A percentile compares a stretch with the other conserved stretches of the same genome.
Conservation (phyloP, 1,140 invertebrate genomes). For the Drosophila erecta region DNA sequence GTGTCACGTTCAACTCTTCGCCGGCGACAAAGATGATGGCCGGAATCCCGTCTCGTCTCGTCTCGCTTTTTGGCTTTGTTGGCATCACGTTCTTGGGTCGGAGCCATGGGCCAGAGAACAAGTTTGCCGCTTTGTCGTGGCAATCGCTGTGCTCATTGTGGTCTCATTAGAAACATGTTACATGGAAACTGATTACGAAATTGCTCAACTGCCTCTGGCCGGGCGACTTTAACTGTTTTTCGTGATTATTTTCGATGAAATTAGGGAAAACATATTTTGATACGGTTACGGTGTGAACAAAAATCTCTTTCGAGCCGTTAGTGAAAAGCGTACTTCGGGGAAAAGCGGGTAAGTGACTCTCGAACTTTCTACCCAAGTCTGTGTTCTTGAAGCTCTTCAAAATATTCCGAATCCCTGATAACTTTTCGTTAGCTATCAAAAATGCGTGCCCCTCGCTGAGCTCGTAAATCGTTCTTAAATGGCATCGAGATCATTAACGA, state of each 20-base stretch:
- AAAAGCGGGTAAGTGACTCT: not conserved
- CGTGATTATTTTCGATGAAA: slow-evolving; percentile 68
- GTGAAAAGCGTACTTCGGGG: not conserved
- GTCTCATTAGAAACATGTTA: slow-evolving; percentile 80
- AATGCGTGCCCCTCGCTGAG: not conserved
- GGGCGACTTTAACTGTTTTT: slow-evolving; percentile 64
- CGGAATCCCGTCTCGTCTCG: slow-evolving; percentile 35
- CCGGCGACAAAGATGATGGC: slow-evolving; percentile 33
- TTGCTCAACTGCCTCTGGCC: slow-evolving; percentile 17
- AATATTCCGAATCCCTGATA: not conserved
- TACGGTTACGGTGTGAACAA: slow-evolving; percentile 17
- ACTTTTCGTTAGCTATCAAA: not conserved
- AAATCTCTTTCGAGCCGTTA: not conserved
- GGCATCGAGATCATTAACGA: not conserved
- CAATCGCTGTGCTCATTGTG: slow-evolving; percentile 39
- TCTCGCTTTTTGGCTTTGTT: slow-evolving; percentile 63
- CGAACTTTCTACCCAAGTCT: slow-evolving; percentile 9
- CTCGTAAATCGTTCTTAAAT: slow-evolving; percentile 16
- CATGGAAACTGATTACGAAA: slow-evolving; percentile 76
- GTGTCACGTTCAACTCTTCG: slow-evolving; percentile 68
- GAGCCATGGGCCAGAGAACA: slow-evolving; percentile 51
- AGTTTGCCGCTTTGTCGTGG: slow-evolving; percentile 53
- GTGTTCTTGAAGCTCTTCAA: not conserved
- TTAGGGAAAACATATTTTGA: slow-evolving; percentile 23
- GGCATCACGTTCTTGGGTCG: slow-evolving; percentile 69